Percentiles rank a stretch among this genome's conserved stretches.
phyloP scores from a whole-genome alignment of 2,888 invertebrate species.

The Escarpia spicata region DNA sequence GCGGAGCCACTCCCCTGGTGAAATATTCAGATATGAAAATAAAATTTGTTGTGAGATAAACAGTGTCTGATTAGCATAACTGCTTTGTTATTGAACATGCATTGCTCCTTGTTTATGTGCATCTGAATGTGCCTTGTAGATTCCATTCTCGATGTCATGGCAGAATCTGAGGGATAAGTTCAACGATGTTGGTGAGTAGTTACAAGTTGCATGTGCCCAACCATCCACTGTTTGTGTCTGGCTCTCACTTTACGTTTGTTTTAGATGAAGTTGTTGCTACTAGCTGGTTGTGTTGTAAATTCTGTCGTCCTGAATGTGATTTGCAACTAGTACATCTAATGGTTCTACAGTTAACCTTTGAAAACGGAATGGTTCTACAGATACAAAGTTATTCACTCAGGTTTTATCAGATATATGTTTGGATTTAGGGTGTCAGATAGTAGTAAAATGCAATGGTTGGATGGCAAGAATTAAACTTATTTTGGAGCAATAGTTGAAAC shows the following conservation, averaged over 20 bases:
- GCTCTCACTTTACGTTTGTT: neutral
- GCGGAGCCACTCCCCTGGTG: too few species aligned
- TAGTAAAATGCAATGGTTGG: too few species aligned
- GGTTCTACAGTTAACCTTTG: too few species aligned
- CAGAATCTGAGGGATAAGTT: conserved; percentile 92
- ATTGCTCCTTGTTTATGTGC: neutral
- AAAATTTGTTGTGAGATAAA: too few species aligned
- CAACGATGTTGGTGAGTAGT: conserved; percentile 74
- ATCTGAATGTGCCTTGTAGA: conserved; percentile 69
- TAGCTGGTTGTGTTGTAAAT: neutral
- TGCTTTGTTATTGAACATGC: neutral
- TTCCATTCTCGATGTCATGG: conserved; percentile 91
- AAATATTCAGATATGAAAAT: too few species aligned
- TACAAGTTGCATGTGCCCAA: neutral
- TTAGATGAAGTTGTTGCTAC: neutral
- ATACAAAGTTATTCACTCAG: neutral
- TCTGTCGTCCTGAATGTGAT: neutral
- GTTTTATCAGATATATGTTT: too few species aligned
- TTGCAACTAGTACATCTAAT: neutral
- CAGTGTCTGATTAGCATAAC: neutral
- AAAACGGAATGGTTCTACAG: neutral
- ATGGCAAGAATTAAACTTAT: too few species aligned
- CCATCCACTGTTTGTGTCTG: neutral
- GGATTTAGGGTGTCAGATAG: too few species aligned
- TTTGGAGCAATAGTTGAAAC: too few species aligned